Evolutionary conservation across 2,113 vertebrate species (phyloP), one percentile per base, ranked within the genome.

Genomic region (Piliocolobus tephrosceles): DNA sequence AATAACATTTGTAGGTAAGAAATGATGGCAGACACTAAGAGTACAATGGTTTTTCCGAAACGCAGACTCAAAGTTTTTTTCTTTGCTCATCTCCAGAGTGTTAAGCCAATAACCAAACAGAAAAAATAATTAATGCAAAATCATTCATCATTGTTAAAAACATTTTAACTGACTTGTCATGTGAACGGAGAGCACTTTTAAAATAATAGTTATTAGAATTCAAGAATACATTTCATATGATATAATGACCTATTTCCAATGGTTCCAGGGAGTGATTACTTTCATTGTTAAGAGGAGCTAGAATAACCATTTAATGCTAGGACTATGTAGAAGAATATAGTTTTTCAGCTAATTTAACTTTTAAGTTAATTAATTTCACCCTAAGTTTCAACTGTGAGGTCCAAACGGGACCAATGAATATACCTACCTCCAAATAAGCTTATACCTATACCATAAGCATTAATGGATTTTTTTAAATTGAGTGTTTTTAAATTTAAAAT

Each of bases 61-160:
- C 58, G 25, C 22, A 90, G 43, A 86, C 61, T 32, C 76, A 68
- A 81, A 68, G 8, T 9, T 52, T 91, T 76, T 94, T 75, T 43
- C 57, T 96, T 92, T 97, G 86, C 17, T 95, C 30, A 86, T 91
- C 58, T 92, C 18, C 73, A 88, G 38, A 87, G 8, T 61, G 23
- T 80, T 72, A 91, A 86, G 38, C 35, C 76, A 92, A 85, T 96
- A 92, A 84, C 43, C 55, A 86, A 85, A 81, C 57, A 13, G 43
- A 89, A 89, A 96, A 94, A 96, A 91, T 57, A 95, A 84, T 72
- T 96, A 83, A 87, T 72, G 43, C 32, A 82, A 94, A 95, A 92
- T 50, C n/a, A 72, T 52, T 80, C 8, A 79, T 45, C 78, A 55
- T 20, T 55, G 18, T 55, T 55, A 18, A 35, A 50, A 91, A 90